These are phyloP conservation scores for Eunapius fragilis DNA, from an alignment of 37 sponge, comb jelly and placozoan species.

Conservation along the genomic window DNA sequence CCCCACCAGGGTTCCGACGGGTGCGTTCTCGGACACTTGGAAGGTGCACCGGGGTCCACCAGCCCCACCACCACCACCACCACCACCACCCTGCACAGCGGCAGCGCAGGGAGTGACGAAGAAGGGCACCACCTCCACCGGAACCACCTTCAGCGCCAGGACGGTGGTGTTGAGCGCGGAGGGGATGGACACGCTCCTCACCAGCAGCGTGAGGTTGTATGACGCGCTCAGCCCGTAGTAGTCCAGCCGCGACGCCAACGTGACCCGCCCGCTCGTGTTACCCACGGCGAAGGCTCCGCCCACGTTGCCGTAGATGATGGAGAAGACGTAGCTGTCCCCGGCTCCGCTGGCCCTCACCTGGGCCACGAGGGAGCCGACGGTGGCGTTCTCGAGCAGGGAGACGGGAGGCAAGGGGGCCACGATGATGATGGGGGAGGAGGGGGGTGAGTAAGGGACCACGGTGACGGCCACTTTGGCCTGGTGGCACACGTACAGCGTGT, in stretches of 20 bases:
- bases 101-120: constrained; percentile 52
- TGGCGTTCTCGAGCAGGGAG: constrained; percentile 51
- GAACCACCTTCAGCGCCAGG: constrained; percentile 24
- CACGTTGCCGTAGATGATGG: constrained; percentile 55
- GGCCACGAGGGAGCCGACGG: constrained; percentile 38
- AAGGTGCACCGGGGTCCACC: too few relatives aligned
- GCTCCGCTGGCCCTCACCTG: constrained; percentile 49
- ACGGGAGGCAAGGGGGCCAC: constrained; percentile 36
- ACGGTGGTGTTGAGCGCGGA: background rate
- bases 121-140: constrained; percentile 73
- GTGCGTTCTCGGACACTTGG: constrained; percentile 26
- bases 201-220: constrained; percentile 39
- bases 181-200: background rate
- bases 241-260: constrained; percentile 32
- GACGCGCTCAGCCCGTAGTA: constrained; percentile 6
- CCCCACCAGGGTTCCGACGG: constrained; percentile 12
- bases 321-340: constrained; percentile 46
- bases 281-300: constrained; percentile 61
- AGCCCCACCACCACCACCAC: too few relatives aligned
- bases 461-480: constrained; percentile 42
- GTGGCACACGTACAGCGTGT: constrained; percentile 60
- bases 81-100: too few relatives aligned
- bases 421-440: constrained; percentile 27
- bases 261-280: constrained; percentile 46
- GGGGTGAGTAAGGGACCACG: constrained; percentile 32